A percentile compares a stretch with the other conserved stretches of the same genome.
phyloP scores from a whole-genome alignment of 2,113 vertebrate species.

The Lagopus leucura region DNA sequence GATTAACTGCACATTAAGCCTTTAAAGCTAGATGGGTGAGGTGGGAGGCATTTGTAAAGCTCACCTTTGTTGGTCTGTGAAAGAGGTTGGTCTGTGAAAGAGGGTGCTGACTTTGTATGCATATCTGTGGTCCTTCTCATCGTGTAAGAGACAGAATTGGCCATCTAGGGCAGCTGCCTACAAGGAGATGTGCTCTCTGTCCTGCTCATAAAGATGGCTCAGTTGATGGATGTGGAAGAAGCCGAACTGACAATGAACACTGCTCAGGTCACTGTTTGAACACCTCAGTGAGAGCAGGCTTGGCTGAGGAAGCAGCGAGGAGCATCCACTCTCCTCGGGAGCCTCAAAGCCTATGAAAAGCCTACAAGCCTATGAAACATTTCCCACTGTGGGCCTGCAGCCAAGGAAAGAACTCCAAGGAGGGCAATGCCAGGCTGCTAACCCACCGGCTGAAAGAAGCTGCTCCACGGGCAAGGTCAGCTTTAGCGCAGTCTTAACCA shows the following conservation, averaged over 20 bases:
- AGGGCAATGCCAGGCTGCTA: neutral
- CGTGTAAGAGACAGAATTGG: neutral
- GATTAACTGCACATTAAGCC: neutral
- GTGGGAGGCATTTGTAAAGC: neutral
- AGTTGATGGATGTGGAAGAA: neutral
- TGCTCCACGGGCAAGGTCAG: neutral
- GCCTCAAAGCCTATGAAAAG: neutral
- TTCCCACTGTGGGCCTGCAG: neutral
- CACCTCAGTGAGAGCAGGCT: neutral
- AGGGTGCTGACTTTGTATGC: neutral
- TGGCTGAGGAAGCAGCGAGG: neutral
- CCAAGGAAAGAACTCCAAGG: neutral
- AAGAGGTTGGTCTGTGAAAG: neutral
- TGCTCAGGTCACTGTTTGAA: neutral
- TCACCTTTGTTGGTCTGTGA: neutral
- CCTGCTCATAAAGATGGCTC: neutral
- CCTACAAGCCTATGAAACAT: neutral
- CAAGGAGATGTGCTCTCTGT: neutral
- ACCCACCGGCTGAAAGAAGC: neutral
- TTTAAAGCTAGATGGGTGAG: neutral
- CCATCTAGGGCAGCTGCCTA: neutral
- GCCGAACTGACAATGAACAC: too few relatives aligned
- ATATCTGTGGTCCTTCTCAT: neutral
- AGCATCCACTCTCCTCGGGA: neutral
- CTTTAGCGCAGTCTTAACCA: neutral